Conservation (phyloP, 2,797 vertebrate genomes). For the Chaetophractus vellerosus region DNA sequence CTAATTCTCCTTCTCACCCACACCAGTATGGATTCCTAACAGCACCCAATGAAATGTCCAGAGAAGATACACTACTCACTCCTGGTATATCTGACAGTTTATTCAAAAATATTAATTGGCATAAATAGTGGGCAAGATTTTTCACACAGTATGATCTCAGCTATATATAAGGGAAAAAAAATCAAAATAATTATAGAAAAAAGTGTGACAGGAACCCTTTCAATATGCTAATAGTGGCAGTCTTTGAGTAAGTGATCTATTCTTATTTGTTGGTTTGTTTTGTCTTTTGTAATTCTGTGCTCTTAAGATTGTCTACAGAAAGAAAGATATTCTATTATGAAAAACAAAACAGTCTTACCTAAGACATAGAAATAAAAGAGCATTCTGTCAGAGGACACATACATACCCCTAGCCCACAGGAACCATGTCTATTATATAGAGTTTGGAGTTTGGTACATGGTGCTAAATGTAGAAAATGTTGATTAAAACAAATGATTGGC, state of each 20-base stretch:
- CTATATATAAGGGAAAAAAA: not conserved
- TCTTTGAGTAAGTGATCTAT: not conserved
- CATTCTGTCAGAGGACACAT: not conserved
- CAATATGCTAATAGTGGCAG: not conserved
- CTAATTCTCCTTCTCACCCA: not conserved
- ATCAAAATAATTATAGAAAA: not conserved
- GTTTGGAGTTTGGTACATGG: not conserved
- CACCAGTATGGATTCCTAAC: not conserved
- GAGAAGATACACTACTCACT: not conserved
- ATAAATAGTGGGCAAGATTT: not conserved
- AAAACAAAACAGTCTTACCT: not conserved
- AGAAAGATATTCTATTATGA: not conserved
- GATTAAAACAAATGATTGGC: not conserved
- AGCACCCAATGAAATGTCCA: too few relatives aligned
- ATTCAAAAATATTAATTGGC: not conserved
- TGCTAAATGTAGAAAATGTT: not conserved
- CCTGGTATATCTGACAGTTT: not conserved
- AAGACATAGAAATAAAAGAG: not conserved
- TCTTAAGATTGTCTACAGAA: slow-evolving; percentile 12
- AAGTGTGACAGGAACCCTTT: not conserved
- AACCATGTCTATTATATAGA: not conserved
- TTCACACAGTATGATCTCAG: not conserved
- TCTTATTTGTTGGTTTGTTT: not conserved
- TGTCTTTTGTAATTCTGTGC: not conserved
- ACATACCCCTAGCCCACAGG: not conserved